These are phyloP conservation scores for Scaptomyza hsui DNA, from an alignment of 1,140 invertebrate genomes.

Conservation along the genomic window DNA sequence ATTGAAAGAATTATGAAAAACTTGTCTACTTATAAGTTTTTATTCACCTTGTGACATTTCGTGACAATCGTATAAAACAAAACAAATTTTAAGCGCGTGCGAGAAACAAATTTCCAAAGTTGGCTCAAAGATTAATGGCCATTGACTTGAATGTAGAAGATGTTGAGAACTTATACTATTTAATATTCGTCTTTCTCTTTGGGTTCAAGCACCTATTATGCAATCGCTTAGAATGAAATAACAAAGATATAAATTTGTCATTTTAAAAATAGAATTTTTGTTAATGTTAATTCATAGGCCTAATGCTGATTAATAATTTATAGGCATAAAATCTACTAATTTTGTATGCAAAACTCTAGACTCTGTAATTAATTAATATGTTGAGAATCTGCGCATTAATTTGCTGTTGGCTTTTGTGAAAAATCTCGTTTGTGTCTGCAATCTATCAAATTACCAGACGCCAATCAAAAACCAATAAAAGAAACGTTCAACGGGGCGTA, in stretches of 20 bases:
- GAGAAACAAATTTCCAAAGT: constrained; percentile 13
- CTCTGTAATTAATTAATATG: constrained; percentile 3
- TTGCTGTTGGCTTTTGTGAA: constrained; percentile 9
- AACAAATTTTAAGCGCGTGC: constrained; percentile 48
- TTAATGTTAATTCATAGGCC: constrained; percentile 6
- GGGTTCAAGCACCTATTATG: constrained; percentile 41
- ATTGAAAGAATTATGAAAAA: constrained; percentile 38
- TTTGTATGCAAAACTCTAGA: background rate
- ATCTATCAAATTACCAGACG: constrained; percentile 3
- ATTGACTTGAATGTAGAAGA: background rate
- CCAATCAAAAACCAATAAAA: background rate
- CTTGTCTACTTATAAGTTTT: constrained; percentile 16
- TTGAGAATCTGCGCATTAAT: constrained; percentile 28
- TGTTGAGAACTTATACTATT: constrained; percentile 1
- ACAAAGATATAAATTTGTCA: constrained; percentile 21
- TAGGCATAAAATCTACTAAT: constrained; percentile 5
- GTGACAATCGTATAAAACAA: background rate
- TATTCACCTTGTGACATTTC: constrained; percentile 64
- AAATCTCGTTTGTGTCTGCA: constrained; percentile 14
- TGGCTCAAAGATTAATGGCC: constrained; percentile 40
- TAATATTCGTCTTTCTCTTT: constrained; percentile 6
- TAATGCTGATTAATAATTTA: constrained; percentile 14
- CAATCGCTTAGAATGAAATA: constrained; percentile 7
- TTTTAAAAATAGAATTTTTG: constrained; percentile 13
- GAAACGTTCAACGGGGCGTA: constrained; percentile 38